A percentile compares a stretch with the other conserved stretches of the same genome.
phyloP scores from a whole-genome alignment of 2,797 vertebrate genomes.

The Babyrousa celebensis region DNA sequence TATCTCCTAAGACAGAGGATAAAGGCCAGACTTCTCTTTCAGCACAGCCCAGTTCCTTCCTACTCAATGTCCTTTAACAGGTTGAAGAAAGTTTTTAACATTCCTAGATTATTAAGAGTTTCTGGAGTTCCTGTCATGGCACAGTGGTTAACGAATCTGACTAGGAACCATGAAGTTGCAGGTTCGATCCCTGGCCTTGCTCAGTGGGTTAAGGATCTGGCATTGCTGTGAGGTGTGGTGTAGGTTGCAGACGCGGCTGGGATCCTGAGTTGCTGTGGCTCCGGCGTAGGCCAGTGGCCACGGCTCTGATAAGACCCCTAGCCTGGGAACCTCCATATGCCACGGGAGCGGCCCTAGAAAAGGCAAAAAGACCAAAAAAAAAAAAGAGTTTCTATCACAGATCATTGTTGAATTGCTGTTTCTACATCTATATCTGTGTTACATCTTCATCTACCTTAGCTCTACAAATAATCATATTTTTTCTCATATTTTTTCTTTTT shows the following conservation, averaged over 20 bases:
- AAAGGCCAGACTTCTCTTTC: background rate
- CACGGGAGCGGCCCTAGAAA: too few species aligned
- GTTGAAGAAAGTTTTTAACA: background rate
- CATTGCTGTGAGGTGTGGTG: too few species aligned
- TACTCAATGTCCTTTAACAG: background rate
- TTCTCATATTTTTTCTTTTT: background rate
- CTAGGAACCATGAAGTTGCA: too few species aligned
- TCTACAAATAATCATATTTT: background rate
- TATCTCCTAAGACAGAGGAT: background rate
- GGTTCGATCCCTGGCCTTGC: too few species aligned
- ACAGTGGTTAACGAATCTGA: too few species aligned
- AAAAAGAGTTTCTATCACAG: slow-evolving; percentile 2
- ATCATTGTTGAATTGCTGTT: background rate
- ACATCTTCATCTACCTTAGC: background rate
- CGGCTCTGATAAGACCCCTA: too few species aligned
- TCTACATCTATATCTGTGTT: background rate
- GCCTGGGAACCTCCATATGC: too few species aligned
- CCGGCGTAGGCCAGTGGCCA: too few species aligned
- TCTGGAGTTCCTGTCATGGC: background rate
- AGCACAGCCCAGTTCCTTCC: background rate
- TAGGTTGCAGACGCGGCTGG: too few species aligned
- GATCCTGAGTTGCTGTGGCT: too few species aligned
- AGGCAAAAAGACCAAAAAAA: too few species aligned
- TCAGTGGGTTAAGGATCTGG: too few species aligned
- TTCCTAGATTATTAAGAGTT: background rate